Evolutionary conservation across 2,797 vertebrate species (phyloP).

Genomic region (Bradypodion ventrale): DNA sequence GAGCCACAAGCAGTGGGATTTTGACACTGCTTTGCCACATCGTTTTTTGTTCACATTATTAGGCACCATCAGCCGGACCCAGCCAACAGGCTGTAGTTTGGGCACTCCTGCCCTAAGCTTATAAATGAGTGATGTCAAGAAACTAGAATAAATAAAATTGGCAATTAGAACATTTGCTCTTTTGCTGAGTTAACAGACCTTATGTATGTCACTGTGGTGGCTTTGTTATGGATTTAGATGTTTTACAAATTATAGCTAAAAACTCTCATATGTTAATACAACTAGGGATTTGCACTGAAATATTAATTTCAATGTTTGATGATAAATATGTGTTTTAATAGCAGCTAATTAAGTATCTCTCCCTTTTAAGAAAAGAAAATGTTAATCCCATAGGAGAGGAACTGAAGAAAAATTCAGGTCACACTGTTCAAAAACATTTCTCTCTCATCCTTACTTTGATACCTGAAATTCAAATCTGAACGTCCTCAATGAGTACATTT

Average conservation of each 20-base stretch:
- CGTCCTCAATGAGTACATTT: neutral
- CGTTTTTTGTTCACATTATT: too few relatives aligned
- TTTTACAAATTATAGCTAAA: constrained; percentile 55
- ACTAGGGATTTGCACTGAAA: constrained; percentile 45
- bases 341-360: constrained; percentile 60
- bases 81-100: too few relatives aligned
- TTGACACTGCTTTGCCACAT: too few relatives aligned
- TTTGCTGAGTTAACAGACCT: constrained; percentile 58
- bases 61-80: too few relatives aligned
- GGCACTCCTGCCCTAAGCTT: too few relatives aligned
- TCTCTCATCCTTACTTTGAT: neutral
- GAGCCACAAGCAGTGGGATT: too few relatives aligned
- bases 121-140: constrained; percentile 19
- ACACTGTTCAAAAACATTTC: neutral
- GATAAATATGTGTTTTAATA: constrained; percentile 41
- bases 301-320: constrained; percentile 51
- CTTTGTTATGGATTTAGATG: constrained; percentile 54
- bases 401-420: neutral
- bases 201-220: constrained; percentile 41
- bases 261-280: constrained; percentile 52
- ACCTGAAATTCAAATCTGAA: neutral
- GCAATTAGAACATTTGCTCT: constrained; percentile 51
- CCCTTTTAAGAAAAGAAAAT: constrained; percentile 33
- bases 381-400: neutral
- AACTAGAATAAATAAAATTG: constrained; percentile 40